Evolutionary conservation across 2,797 vertebrate genomes (phyloP).

Genomic region (Melanotaenia maccullochi): DNA sequence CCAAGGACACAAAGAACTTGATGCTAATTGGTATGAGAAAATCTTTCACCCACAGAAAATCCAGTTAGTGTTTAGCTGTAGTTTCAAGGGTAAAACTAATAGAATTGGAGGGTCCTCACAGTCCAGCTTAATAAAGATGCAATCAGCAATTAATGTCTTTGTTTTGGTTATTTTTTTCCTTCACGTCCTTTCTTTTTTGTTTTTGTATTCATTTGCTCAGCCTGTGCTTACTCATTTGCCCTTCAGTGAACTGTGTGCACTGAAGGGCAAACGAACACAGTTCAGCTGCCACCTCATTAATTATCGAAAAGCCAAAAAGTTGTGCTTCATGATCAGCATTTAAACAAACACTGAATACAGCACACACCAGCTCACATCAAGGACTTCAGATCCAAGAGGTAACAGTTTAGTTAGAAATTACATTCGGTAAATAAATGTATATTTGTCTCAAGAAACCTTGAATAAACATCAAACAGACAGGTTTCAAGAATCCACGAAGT

Average conservation of each 20-base stretch:
- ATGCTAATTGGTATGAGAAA: constrained; percentile 51
- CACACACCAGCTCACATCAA: constrained; percentile 19
- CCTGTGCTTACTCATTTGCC: constrained; percentile 49
- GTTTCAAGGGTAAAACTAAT: constrained; percentile 62
- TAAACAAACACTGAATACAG: constrained; percentile 14
- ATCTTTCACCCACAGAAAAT: constrained; percentile 38
- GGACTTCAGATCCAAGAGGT: constrained; percentile 22
- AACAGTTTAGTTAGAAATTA: constrained; percentile 5
- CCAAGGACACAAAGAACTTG: constrained; percentile 68
- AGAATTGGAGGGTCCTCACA: constrained; percentile 46
- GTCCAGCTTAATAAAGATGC: constrained; percentile 49
- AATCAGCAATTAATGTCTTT: constrained; percentile 53
- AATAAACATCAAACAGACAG: constrained; percentile 47
- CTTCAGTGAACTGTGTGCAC: constrained; percentile 52
- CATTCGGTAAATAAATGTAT: background rate
- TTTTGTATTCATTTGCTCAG: constrained; percentile 39
- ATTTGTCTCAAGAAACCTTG: constrained; percentile 35
- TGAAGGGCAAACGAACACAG: constrained; percentile 15
- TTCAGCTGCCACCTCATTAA: constrained; percentile 51
- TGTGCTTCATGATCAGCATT: constrained; percentile 31
- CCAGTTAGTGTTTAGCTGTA: constrained; percentile 52
- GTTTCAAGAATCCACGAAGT: constrained; percentile 28
- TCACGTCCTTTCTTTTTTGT: constrained; percentile 12
- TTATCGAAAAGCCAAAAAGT: constrained; percentile 55
- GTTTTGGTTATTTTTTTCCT: constrained; percentile 28